Conservation (phyloP, 1,140 invertebrate species). For the Odontomachus brunneus region DNA sequence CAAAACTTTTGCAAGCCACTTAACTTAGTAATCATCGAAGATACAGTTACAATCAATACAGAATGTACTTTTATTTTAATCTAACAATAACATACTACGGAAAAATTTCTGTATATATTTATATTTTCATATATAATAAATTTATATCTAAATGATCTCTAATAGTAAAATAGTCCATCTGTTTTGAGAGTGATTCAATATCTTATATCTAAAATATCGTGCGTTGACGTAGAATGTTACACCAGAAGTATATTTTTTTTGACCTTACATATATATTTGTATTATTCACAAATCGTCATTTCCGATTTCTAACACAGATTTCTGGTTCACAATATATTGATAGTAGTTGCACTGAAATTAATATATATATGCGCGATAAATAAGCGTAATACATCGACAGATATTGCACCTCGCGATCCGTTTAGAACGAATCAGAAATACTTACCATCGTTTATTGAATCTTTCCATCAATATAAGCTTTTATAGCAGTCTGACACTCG, state of each 20-base stretch:
- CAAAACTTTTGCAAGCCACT: constrained; percentile 9
- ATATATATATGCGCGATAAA: constrained; percentile 47
- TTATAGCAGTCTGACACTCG: constrained; percentile 87
- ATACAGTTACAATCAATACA: constrained; percentile 58
- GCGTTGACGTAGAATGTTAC: constrained; percentile 62
- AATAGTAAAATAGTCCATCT: constrained; percentile 76
- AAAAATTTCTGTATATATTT: constrained; percentile 57
- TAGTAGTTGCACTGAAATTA: constrained; percentile 65
- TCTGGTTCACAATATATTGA: constrained; percentile 33
- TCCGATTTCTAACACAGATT: constrained; percentile 54
- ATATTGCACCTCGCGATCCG: neutral
- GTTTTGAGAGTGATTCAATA: constrained; percentile 52
- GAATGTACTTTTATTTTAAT: constrained; percentile 69
- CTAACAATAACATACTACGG: constrained; percentile 69
- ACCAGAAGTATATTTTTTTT: constrained; percentile 51
- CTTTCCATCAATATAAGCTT: constrained; percentile 82
- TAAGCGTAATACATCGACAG: constrained; percentile 45
- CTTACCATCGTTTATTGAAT: constrained; percentile 70
- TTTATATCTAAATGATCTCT: constrained; percentile 67
- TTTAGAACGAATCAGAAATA: too few relatives aligned
- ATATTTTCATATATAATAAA: constrained; percentile 57
- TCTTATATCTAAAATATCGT: constrained; percentile 66
- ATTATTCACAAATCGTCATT: constrained; percentile 54
- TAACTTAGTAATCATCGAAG: constrained; percentile 54
- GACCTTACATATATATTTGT: constrained; percentile 34